phyloP scores from a whole-genome alignment of 1,140 invertebrate genomes.

The Contarinia nasturtii region DNA sequence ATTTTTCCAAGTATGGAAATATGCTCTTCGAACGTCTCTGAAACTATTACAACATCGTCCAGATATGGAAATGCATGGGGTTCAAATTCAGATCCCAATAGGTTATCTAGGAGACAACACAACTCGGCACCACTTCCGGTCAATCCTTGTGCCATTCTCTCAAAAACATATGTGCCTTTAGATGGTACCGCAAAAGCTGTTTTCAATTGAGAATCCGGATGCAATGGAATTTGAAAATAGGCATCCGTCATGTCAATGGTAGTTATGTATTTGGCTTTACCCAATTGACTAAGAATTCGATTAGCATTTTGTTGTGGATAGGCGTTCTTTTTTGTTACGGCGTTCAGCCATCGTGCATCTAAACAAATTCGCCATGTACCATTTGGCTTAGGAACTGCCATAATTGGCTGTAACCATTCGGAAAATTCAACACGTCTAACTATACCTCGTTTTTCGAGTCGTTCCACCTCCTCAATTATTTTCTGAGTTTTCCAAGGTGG shows the following conservation, averaged over 20 bases:
- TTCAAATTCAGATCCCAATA: conserved; percentile 16
- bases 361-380: conserved; percentile 12
- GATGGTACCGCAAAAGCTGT: conserved; percentile 18
- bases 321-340: conserved; percentile 16
- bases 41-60: conserved; percentile 19
- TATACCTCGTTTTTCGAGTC: no score
- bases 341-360: conserved; percentile 19
- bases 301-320: conserved; percentile 12
- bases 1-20: not conserved
- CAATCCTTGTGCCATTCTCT: conserved; percentile 20
- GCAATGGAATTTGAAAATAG: conserved; percentile 13
- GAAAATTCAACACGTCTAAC: no score
- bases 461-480: no score
- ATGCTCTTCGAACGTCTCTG: conserved; percentile 13
- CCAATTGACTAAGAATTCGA: conserved; percentile 13
- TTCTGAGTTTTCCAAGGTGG: no score
- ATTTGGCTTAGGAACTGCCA: no score
- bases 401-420: no score
- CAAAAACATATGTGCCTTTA: conserved; percentile 11
- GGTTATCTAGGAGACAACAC: conserved; percentile 18
- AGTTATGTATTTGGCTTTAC: conserved; percentile 10
- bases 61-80: conserved; percentile 13
- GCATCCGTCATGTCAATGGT: conserved; percentile 12
- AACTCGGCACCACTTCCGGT: conserved; percentile 20
- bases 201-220: conserved; percentile 9